Evolutionary conservation across 1,140 invertebrate species (phyloP), one percentile per base, ranked within the genome.

Genomic region (Drosophila bipectinata): DNA sequence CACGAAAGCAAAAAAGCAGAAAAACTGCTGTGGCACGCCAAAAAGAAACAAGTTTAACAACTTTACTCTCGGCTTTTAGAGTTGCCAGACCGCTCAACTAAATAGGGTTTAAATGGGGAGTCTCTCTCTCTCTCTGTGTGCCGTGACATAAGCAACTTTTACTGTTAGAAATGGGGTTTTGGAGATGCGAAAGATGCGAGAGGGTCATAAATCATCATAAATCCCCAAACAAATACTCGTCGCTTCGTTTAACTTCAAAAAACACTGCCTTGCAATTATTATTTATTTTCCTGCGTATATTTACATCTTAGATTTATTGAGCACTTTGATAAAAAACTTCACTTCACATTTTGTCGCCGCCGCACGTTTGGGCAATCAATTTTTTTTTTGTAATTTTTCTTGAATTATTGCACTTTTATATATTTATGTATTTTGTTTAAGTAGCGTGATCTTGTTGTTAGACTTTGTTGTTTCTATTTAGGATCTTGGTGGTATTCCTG

Each of bases 41-140:
- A 87, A 83, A 88, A 87, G 82, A 87, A 87, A 87, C 82, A 83
- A 87, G 82, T 87, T 87, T 76, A 88, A 88, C 82, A 87, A 81
- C 82, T 87, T 88, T 87, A 63, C 48, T 72, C 60, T 44, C 4
- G 2, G 0, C 41, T 18, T 34, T 10, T 48, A 67, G 81, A 48
- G 82, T 88, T 87, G 82, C 82, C 82, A 88, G 83, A 85, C 49
- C 63, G 83, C 51, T 76, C 57, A 64, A 67, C 62, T 69, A 72
- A 84, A 57, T 74, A 61, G 67, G 64, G 51, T 61, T 69, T 69
- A n/a, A 54, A 59, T 44, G 26, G 59, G 54, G 44, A 56, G 58
- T 61, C 18, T 58, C 24, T 21, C 39, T 61, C n/a, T n/a, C 34
- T 77, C 15, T 52, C 45, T 28, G 51, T 60, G 45, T 72, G 41